Evolutionary conservation across 2,113 vertebrate genomes (phyloP).

Genomic region (Melanotaenia duboulayi): DNA sequence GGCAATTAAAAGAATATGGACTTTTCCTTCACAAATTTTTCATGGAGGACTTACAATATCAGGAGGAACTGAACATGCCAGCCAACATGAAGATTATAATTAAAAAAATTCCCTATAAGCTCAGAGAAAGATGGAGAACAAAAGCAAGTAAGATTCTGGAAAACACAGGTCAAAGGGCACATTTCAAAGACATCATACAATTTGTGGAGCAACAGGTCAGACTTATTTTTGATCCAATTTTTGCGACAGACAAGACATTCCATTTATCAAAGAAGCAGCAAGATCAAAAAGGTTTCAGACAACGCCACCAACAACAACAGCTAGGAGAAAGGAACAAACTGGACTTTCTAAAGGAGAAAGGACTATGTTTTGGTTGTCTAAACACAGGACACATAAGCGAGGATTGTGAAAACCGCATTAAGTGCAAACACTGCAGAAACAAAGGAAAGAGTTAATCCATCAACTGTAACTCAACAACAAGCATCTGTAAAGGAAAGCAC

Average conservation of each 20-base stretch:
- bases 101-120: too few relatives aligned
- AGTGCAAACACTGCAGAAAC: background rate
- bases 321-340: background rate
- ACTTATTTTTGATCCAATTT: too few relatives aligned
- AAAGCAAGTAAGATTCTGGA: background rate
- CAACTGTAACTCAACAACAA: too few relatives aligned
- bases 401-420: background rate
- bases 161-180: background rate
- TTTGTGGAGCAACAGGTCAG: too few relatives aligned
- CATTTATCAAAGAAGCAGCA: too few relatives aligned
- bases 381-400: background rate
- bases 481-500: too few relatives aligned
- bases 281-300: too few relatives aligned
- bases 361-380: background rate
- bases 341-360: background rate
- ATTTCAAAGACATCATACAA: too few relatives aligned
- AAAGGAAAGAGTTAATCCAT: too few relatives aligned
- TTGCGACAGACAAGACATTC: too few relatives aligned
- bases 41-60: background rate
- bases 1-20: background rate
- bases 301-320: too few relatives aligned
- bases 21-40: constrained; percentile 1
- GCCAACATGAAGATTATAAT: background rate
- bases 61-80: constrained; percentile 1
- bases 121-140: constrained; percentile 5